Percentiles rank a stretch among this genome's conserved stretches.
phyloP scores from a whole-genome alignment of 2,888 invertebrate species.

The Hybos culiciformis region DNA sequence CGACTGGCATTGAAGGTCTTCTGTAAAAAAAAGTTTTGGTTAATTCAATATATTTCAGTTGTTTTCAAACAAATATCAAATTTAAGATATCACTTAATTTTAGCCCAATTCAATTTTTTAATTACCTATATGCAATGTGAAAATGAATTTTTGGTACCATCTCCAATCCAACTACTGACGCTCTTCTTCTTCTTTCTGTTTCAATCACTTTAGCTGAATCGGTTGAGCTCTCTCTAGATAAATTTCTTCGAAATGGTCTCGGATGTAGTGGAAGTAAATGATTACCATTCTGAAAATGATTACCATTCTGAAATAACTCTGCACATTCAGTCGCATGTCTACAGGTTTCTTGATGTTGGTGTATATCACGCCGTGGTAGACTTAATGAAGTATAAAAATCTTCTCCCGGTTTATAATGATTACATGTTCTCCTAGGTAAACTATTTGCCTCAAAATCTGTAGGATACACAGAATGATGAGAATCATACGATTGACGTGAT shows the following conservation, averaged over 20 bases:
- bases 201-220: conserved; percentile 8
- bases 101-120: too few relatives aligned
- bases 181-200: conserved; percentile 8
- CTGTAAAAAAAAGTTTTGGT: too few relatives aligned
- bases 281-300: conserved; percentile 14
- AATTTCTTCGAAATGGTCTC: conserved; percentile 11
- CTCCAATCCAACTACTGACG: conserved; percentile 9
- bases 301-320: conserved; percentile 25
- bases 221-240: conserved; percentile 13
- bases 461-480: conserved; percentile 2
- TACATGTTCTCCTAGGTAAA: conserved; percentile 31
- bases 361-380: conserved; percentile 28
- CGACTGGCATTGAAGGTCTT: conserved; percentile 16
- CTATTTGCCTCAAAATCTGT: conserved; percentile 34
- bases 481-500: not conserved
- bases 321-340: conserved; percentile 33
- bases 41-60: too few relatives aligned
- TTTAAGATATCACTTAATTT: too few relatives aligned
- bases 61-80: conserved; percentile 8
- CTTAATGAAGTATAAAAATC: conserved; percentile 32
- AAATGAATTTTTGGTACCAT: conserved; percentile 14
- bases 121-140: too few relatives aligned
- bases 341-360: conserved; percentile 27
- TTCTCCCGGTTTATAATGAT: conserved; percentile 25
- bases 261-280: too few relatives aligned